Conservation (phyloP, 2,888 invertebrate genomes). For the Anoplius nigerrimus region DNA sequence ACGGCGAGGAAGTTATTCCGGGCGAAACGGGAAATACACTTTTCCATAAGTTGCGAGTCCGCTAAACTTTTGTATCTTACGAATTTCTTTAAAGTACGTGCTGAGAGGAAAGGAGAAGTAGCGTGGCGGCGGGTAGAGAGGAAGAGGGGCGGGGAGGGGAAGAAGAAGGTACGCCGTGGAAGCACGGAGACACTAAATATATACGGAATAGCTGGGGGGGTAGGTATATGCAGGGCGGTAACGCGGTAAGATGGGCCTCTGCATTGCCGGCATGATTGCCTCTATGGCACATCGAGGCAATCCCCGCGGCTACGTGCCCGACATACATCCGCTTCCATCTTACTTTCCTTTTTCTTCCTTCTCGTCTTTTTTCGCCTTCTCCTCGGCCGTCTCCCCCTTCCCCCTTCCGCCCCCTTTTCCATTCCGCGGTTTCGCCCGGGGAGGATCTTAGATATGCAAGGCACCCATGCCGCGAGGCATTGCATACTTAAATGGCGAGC, state of each 20-base stretch:
- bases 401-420: slow-evolving; percentile 29
- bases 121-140: slow-evolving; percentile 41
- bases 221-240: slow-evolving; percentile 65
- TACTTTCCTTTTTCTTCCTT: slow-evolving; percentile 56
- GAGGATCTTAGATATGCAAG: slow-evolving; percentile 66
- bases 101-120: slow-evolving; percentile 35
- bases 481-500: slow-evolving; percentile 64
- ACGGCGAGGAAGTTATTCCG: no score
- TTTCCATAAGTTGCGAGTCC: no score
- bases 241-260: slow-evolving; percentile 73
- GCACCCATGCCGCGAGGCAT: slow-evolving; percentile 55
- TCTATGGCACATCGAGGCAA: slow-evolving; percentile 75
- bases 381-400: slow-evolving; percentile 35
- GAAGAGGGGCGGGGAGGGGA: slow-evolving; percentile 29
- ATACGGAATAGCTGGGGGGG: slow-evolving; percentile 41
- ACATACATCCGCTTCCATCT: slow-evolving; percentile 73
- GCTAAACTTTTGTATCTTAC: slow-evolving; percentile 39
- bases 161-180: slow-evolving; percentile 17
- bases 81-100: slow-evolving; percentile 50
- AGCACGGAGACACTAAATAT: slow-evolving; percentile 43
- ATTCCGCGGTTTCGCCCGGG: slow-evolving; percentile 48
- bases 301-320: slow-evolving; percentile 75
- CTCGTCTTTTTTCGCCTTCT: slow-evolving; percentile 44
- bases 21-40: no score
- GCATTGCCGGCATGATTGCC: slow-evolving; percentile 74